These are phyloP conservation scores for Calameuta filiformis DNA, from an alignment of 2,888 invertebrate genomes.

Conservation along the genomic window DNA sequence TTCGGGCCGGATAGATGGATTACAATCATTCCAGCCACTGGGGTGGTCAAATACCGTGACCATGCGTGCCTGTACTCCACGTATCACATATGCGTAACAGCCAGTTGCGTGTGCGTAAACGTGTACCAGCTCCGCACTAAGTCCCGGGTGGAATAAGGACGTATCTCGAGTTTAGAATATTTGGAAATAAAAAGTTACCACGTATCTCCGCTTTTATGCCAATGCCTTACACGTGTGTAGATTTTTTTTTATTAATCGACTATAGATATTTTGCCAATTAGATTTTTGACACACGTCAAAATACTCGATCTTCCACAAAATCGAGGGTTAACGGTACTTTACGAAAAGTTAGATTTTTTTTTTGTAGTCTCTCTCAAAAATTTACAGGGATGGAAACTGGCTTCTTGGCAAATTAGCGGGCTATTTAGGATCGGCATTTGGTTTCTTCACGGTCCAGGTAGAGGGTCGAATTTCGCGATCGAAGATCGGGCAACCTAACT, in stretches of 20 bases:
- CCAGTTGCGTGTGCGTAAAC: constrained; percentile 9
- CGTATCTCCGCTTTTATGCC: background rate
- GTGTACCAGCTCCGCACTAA: background rate
- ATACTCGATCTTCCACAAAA: background rate
- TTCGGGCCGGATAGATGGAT: constrained; percentile 64
- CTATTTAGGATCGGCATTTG: background rate
- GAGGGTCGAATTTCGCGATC: background rate
- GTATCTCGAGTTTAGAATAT: background rate
- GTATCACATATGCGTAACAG: constrained; percentile 8
- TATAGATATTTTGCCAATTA: background rate
- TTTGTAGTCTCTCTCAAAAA: background rate
- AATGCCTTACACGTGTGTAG: background rate
- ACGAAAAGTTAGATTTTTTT: background rate
- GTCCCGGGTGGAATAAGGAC: background rate
- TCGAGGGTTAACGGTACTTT: background rate
- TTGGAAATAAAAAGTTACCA: background rate
- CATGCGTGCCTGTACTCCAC: constrained; percentile 39
- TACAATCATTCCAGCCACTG: constrained; percentile 63
- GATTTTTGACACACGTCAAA: background rate
- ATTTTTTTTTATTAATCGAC: too few relatives aligned
- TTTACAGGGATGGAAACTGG: background rate
- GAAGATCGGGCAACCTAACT: background rate
- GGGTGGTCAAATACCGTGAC: constrained; percentile 66
- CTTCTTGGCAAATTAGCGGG: background rate
- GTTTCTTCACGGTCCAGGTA: background rate